Evolutionary conservation across 2,888 invertebrate species (phyloP), one percentile per base, ranked within the genome.

Genomic region (Dynastes hyllus): DNA sequence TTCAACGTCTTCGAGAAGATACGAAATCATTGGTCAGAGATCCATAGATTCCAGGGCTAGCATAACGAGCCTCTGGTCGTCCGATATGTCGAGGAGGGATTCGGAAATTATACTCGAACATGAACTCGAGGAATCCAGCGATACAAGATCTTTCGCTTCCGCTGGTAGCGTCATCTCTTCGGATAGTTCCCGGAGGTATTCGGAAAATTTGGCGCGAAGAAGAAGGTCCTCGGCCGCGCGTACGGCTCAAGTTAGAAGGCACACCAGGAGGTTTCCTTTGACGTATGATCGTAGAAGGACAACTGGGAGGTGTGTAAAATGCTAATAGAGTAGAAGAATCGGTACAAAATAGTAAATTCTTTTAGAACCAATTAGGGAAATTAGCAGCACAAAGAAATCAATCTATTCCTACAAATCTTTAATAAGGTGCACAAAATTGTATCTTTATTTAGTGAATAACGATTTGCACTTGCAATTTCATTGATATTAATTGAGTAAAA

Each of bases 281-380:
- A 91, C 91, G 70, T 86, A 88, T 80, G 92, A 90, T 73, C 87
- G 92, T 75, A 89, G 92, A 86, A 89, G 92, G 84, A 93, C 93
- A 71, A 92, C 92, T 82, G 93, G 93, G 89, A 93, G 93, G 93
- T 93, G 86, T 82, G 85, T 91, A 65, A 4, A 63, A 29, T 63
- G 9, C 11, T 29, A 63, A 22, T 16, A 29, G 6, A 40, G 66
- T 58, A 58, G 22, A 22, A 16, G 22, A 16, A 58, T 58, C 8
- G 55, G 1, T 45, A 8, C 45, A 45, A 45, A 45, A 45, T 22
- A 22, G 22, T 22, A 22, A 22, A 22, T 22, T 22, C 22, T 22
- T 22, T 22, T 22, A 22, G 22, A 22, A 22, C 22, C 22, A 22
- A 22, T 22, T 22, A 22, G 22, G 6, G 45, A 9, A 45, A 9